Base-by-base conservation (phyloP, 2,113 vertebrate genomes). In the Zapornia atra region DNA sequence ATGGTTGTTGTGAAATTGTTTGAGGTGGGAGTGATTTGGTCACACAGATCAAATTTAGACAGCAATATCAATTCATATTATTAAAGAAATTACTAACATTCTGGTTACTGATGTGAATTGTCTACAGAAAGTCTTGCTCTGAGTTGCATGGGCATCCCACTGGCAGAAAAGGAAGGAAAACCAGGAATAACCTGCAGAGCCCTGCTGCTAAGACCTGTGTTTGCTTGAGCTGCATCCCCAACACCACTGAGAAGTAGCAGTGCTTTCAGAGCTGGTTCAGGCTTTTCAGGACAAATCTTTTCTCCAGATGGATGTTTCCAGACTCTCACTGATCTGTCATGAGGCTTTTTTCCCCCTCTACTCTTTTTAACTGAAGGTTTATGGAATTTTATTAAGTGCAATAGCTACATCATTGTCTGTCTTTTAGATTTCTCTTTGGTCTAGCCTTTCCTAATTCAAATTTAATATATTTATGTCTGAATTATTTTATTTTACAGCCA, bases 261-360 rank as follows among this genome's bases (percentile, higher is more conserved):
- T 71, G 38, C 70, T 77, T 60, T 72, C 71, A 66, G 82, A 69
- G 42, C 63, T 86, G 91, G 14, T 57, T 59, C 50, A 86, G 63
- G 28, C 36, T 95, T 84, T 90, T 84, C 50, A 77, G 70, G 75
- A 63, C 65, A 91, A 89, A 96, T 92, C 84, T 94, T 38, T 94
- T 95, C 84, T 90, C 90, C 95, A 97, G 93, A 92, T 94, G 89
- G 70, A 79, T 92, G 40, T 91, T 97, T 97, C 92, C 93, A 96
- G 93, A 61, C 92, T 95, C 84, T 86, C 57, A 24, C 51, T 81
- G 59, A 44, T 79, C 57, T 90, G 86, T 92, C 86, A 69, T 6
- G 90, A 93, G 69, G 54, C 34, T 72, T 95, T 93, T 96, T 95
- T 21, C 84, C 64, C 42, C 15, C 54, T 72, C 48, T 82, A 7